These are phyloP conservation scores for Stenichneumon culpator DNA, from an alignment of 2,888 invertebrate species.

Conservation along the genomic window DNA sequence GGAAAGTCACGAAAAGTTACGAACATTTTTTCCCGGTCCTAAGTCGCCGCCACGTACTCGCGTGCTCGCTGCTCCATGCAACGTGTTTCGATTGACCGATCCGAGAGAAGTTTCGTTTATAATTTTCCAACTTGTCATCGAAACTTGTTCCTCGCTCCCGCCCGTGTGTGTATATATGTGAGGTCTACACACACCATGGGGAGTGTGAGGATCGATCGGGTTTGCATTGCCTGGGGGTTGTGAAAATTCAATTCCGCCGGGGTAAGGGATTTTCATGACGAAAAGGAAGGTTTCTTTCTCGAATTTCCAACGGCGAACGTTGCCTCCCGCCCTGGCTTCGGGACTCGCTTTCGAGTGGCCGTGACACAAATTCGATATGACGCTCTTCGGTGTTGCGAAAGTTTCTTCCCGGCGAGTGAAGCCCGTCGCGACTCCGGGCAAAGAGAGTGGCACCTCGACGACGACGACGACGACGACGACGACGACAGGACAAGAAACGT, in stretches of 20 bases:
- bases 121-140: no score
- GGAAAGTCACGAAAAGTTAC: no score
- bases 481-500: slow-evolving; percentile 1
- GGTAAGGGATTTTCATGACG: not conserved
- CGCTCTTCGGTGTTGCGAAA: slow-evolving; percentile 37
- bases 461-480: slow-evolving; percentile 28
- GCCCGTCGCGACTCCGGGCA: slow-evolving; percentile 24
- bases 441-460: slow-evolving; percentile 56
- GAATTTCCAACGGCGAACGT: slow-evolving; percentile 26
- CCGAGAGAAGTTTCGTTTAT: no score
- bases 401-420: slow-evolving; percentile 55
- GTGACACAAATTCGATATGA: slow-evolving; percentile 67
- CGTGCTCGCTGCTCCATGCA: no score
- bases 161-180: no score
- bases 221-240: not conserved
- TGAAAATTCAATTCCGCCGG: slow-evolving; percentile 38
- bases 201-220: no score
- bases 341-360: slow-evolving; percentile 53
- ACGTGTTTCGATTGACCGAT: no score
- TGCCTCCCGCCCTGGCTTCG: slow-evolving; percentile 1
- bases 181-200: no score
- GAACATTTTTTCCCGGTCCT: no score
- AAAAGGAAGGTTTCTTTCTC: not conserved
- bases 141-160: no score
- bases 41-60: no score